Evolutionary conservation across 2,797 vertebrate species (phyloP).

Genomic region (Sebastiscus albofasciatus): DNA sequence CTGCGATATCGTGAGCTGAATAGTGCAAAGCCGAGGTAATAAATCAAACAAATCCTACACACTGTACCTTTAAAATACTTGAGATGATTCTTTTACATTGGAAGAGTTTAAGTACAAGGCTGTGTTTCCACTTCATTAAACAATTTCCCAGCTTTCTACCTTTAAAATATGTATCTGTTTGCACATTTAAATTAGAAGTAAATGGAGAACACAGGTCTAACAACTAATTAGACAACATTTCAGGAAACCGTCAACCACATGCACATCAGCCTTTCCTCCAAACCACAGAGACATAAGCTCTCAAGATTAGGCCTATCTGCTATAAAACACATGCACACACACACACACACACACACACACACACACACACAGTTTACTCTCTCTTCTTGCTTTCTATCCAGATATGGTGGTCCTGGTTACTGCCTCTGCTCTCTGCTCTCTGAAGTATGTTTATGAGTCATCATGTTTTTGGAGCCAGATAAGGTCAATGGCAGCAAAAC

Average conservation of each 20-base stretch:
- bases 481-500: conserved; percentile 41
- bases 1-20: too few species aligned
- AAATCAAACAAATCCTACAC: too few species aligned
- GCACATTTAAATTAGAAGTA: not conserved
- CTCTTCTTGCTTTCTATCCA: conserved; percentile 34
- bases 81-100: not conserved
- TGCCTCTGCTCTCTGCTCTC: conserved; percentile 23
- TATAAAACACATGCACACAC: not conserved
- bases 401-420: conserved; percentile 58
- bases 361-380: not conserved
- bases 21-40: too few species aligned
- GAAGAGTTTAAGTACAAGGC: not conserved
- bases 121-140: not conserved
- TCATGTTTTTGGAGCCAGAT: conserved; percentile 34
- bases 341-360: not conserved
- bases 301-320: not conserved
- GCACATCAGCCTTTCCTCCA: conserved; percentile 3
- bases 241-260: conserved; percentile 35
- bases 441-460: conserved; percentile 64
- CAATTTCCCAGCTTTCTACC: not conserved
- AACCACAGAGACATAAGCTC: conserved; percentile 14
- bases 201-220: not conserved
- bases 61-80: not conserved
- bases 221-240: not conserved
- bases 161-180: not conserved